A percentile compares a stretch with the other conserved stretches of the same genome.
phyloP scores from a whole-genome alignment of 2,797 vertebrate genomes.

The Oophaga sylvatica region DNA sequence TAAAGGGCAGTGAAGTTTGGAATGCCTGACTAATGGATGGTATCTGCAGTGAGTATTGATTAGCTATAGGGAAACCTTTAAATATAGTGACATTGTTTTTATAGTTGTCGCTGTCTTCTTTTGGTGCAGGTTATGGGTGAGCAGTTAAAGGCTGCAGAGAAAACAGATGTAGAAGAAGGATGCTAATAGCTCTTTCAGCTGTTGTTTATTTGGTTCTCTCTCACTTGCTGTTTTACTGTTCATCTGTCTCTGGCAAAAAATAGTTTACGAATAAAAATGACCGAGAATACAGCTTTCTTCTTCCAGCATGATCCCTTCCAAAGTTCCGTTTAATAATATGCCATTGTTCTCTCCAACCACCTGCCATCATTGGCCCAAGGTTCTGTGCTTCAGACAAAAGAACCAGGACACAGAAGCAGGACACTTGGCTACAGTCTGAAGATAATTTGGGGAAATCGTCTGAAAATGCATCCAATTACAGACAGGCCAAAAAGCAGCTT shows the following conservation, averaged over 20 bases:
- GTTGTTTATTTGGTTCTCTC: conserved; percentile 53
- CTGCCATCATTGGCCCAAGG: conserved; percentile 54
- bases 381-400: conserved; percentile 37
- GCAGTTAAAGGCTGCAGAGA: conserved; percentile 20
- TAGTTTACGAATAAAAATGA: conserved; percentile 46
- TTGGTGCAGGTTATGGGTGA: conserved; percentile 33
- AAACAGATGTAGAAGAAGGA: conserved; percentile 43
- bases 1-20: background rate
- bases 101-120: conserved; percentile 4
- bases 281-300: conserved; percentile 32
- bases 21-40: conserved; percentile 5
- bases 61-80: conserved; percentile 3
- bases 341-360: conserved; percentile 55
- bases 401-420: conserved; percentile 45
- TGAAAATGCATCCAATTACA: conserved; percentile 43
- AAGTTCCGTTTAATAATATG: conserved; percentile 45
- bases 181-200: conserved; percentile 55
- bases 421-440: conserved; percentile 48
- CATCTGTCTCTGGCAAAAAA: conserved; percentile 55
- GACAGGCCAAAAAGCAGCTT: conserved; percentile 40
- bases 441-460: conserved; percentile 37
- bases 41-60: background rate
- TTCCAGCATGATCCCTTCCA: conserved; percentile 46
- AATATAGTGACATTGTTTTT: background rate
- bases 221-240: conserved; percentile 55